Conservation (phyloP, 2,113 vertebrate species). For the Motacilla alba region DNA sequence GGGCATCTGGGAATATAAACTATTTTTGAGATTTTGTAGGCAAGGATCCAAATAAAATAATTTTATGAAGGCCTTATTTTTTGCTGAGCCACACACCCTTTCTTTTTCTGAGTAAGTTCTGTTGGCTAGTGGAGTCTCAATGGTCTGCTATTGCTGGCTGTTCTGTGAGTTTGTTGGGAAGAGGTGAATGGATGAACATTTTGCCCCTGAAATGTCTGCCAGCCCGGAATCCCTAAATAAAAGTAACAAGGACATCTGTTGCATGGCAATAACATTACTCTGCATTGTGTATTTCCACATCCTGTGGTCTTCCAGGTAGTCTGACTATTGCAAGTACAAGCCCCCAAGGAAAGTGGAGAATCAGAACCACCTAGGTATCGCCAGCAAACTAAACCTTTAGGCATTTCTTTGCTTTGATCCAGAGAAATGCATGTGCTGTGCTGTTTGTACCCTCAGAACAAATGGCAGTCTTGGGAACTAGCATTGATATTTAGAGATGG, state of each 20-base stretch:
- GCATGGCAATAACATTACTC: background rate
- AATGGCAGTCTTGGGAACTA: conserved; percentile 31
- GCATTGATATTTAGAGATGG: conserved; percentile 11
- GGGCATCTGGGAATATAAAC: background rate
- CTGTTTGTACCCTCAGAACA: conserved; percentile 53
- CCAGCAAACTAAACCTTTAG: conserved; percentile 29
- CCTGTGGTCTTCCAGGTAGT: background rate
- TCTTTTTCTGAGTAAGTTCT: background rate
- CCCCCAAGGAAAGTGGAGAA: background rate
- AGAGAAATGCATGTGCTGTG: background rate
- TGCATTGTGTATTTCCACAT: background rate
- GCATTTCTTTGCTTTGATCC: conserved; percentile 29
- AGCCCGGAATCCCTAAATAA: background rate
- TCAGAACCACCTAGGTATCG: background rate
- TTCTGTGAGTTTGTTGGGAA: background rate
- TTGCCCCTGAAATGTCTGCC: background rate
- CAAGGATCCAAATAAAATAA: background rate
- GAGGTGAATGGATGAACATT: background rate
- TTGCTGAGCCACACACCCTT: background rate
- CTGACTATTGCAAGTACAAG: background rate
- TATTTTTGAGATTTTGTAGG: conserved; percentile 4
- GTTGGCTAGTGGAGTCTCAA: background rate
- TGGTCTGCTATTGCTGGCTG: background rate
- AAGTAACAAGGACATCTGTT: background rate
- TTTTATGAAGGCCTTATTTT: background rate